Conservation (phyloP, 1,140 invertebrate genomes). For the Centruroides vittatus region DNA sequence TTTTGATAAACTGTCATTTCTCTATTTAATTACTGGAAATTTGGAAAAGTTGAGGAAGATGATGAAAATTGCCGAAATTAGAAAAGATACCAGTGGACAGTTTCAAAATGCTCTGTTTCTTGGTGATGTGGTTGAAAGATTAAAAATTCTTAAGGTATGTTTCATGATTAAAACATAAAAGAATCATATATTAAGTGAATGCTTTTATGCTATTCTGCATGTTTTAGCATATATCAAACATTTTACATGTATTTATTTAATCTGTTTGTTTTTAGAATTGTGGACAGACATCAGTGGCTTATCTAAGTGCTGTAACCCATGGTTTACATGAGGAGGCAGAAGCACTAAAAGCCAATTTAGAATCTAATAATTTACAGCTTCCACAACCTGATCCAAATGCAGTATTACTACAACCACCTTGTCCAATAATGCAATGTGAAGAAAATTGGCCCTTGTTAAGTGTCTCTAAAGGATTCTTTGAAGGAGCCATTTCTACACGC, state of each 20-base stretch:
- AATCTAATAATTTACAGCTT: conserved; percentile 45
- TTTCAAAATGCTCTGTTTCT: conserved; percentile 87
- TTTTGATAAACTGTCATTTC: conserved; percentile 95
- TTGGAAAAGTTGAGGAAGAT: conserved; percentile 95
- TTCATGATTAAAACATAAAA: too few species aligned
- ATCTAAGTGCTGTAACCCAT: conserved; percentile 90
- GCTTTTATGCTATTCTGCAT: conserved; percentile 1
- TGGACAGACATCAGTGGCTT: conserved; percentile 59
- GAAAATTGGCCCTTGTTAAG: conserved; percentile 94
- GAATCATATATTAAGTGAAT: too few species aligned
- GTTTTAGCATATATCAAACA: neutral
- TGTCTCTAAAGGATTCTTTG: conserved; percentile 51
- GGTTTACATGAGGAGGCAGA: conserved; percentile 67
- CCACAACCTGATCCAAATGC: conserved; percentile 63
- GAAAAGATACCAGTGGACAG: conserved; percentile 89
- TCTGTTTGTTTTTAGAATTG: conserved; percentile 32
- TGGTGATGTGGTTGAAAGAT: conserved; percentile 81
- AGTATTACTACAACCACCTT: conserved; percentile 63
- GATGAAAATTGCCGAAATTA: conserved; percentile 96
- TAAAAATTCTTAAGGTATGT: conserved; percentile 76
- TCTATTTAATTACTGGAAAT: conserved; percentile 97
- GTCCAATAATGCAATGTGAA: conserved; percentile 72
- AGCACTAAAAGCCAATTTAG: conserved; percentile 44
- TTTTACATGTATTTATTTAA: neutral
- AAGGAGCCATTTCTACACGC: conserved; percentile 24